These are phyloP conservation scores for Maccullochella peelii DNA, from an alignment of 2,113 vertebrate genomes.

Conservation along the genomic window DNA sequence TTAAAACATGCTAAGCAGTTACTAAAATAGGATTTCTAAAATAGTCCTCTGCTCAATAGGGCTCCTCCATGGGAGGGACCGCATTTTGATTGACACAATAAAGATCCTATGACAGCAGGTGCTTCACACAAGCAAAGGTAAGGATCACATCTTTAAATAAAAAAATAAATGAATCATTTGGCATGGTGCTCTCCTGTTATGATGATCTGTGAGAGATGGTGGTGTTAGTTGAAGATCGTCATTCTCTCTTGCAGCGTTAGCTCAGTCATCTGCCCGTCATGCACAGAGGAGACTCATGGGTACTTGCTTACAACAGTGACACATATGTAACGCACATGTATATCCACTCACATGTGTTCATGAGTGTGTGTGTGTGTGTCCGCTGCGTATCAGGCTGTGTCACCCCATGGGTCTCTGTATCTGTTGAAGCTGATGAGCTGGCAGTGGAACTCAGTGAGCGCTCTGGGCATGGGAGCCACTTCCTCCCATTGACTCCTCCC, in stretches of 20 bases:
- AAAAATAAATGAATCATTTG: constrained; percentile 41
- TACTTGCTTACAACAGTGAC: neutral
- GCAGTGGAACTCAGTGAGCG: constrained; percentile 97
- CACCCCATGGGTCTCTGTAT: constrained; percentile 93
- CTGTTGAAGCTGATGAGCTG: constrained; percentile 95
- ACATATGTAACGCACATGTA: neutral
- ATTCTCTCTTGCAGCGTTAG: constrained; percentile 22
- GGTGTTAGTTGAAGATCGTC: constrained; percentile 11
- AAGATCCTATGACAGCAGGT: constrained; percentile 11
- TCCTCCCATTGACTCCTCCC: constrained; percentile 95
- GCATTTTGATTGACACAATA: constrained; percentile 24
- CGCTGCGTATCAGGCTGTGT: constrained; percentile 57
- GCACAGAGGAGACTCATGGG: constrained; percentile 4
- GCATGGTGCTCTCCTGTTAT: constrained; percentile 9
- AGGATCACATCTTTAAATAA: constrained; percentile 24
- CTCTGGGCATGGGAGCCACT: constrained; percentile 94
- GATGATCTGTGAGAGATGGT: constrained; percentile 28
- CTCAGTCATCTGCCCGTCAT: constrained; percentile 28
- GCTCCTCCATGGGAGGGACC: constrained; percentile 63
- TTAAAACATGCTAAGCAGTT: constrained; percentile 6
- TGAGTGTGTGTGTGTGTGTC: constrained; percentile 10
- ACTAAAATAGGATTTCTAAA: constrained; percentile 56
- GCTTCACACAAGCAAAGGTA: constrained; percentile 23
- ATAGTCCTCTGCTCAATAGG: constrained; percentile 11
- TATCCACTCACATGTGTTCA: constrained; percentile 12